These are phyloP conservation scores for Scaptomyza pallida DNA, from an alignment of 1,140 invertebrate species.

Conservation along the genomic window DNA sequence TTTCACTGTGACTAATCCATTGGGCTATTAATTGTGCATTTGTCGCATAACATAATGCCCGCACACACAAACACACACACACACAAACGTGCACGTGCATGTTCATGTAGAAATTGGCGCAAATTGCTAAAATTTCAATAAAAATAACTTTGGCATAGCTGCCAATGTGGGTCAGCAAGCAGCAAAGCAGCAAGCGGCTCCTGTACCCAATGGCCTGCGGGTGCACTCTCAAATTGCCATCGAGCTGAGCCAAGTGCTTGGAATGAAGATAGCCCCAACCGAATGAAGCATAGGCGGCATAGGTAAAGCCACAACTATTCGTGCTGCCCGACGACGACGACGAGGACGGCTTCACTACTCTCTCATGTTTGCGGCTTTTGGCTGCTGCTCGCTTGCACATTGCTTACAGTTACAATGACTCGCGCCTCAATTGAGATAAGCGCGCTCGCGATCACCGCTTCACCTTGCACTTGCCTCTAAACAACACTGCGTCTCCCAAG, in stretches of 20 bases:
- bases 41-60: conserved; percentile 57
- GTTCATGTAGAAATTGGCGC: conserved; percentile 55
- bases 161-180: conserved; percentile 56
- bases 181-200: conserved; percentile 44
- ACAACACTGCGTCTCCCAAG: conserved; percentile 1
- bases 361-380: conserved; percentile 16
- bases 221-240: conserved; percentile 69
- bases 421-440: conserved; percentile 77
- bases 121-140: conserved; percentile 72
- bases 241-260: conserved; percentile 42
- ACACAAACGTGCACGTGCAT: neutral
- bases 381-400: conserved; percentile 38
- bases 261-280: conserved; percentile 61
- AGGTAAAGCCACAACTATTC: conserved; percentile 11
- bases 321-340: too few relatives aligned
- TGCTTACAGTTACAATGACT: conserved; percentile 74
- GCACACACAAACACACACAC: neutral
- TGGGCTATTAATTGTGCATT: conserved; percentile 70
- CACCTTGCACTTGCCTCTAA: conserved; percentile 20
- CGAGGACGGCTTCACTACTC: conserved; percentile 34
- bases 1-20: conserved; percentile 56
- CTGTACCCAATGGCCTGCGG: conserved; percentile 67
- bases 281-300: conserved; percentile 5
- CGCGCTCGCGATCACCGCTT: conserved; percentile 5
- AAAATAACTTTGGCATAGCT: conserved; percentile 65